Evolutionary conservation across 1,140 invertebrate genomes (phyloP).

Genomic region (Acromyrmex heyeri): DNA sequence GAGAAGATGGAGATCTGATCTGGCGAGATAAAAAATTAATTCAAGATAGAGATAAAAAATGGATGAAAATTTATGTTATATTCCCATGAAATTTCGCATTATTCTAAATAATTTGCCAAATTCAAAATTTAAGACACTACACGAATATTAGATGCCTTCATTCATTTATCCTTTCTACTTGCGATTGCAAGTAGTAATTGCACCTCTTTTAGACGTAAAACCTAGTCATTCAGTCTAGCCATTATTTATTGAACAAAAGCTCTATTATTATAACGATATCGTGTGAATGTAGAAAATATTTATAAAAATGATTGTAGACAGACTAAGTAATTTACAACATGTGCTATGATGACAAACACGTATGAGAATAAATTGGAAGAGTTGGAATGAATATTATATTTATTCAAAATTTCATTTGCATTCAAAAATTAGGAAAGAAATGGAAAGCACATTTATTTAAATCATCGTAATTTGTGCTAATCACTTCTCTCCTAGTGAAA

Average conservation of each 20-base stretch:
- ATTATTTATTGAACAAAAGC: slow-evolving; percentile 70
- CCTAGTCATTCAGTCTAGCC: slow-evolving; percentile 79
- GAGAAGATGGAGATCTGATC: background rate
- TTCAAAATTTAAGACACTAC: background rate
- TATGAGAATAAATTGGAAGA: slow-evolving; percentile 62
- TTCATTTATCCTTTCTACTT: slow-evolving; percentile 34
- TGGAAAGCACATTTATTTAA: background rate
- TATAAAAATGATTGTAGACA: slow-evolving; percentile 64
- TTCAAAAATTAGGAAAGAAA: slow-evolving; percentile 43
- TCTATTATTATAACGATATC: slow-evolving; percentile 65
- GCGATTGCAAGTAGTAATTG: background rate
- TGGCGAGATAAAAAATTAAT: background rate
- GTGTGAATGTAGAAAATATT: slow-evolving; percentile 67
- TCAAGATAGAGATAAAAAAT: background rate
- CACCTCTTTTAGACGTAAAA: slow-evolving; percentile 62
- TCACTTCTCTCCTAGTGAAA: slow-evolving; percentile 1
- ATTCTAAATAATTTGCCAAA: slow-evolving; percentile 2
- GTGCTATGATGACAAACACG: slow-evolving; percentile 37
- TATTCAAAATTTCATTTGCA: slow-evolving; percentile 4
- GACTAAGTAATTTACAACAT: slow-evolving; percentile 61
- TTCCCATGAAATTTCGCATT: background rate
- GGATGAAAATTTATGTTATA: slow-evolving; percentile 14
- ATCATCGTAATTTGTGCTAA: background rate
- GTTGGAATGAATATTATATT: slow-evolving; percentile 9
- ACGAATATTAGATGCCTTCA: slow-evolving; percentile 23